These are phyloP conservation scores for Lepidostoma basale DNA, from an alignment of 1,140 invertebrate genomes.

Conservation along the genomic window DNA sequence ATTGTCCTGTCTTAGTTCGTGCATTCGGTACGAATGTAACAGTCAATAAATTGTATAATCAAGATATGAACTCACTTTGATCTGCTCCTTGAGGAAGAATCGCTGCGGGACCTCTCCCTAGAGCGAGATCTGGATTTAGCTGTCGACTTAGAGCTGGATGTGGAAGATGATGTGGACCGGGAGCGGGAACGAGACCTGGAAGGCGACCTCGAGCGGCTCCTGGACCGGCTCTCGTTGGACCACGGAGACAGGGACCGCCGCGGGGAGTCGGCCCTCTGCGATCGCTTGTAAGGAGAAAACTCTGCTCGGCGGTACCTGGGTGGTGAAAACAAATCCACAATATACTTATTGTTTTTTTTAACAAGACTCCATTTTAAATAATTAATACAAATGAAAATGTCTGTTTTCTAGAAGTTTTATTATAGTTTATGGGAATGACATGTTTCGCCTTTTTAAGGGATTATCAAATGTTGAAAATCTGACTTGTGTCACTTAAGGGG, in stretches of 20 bases:
- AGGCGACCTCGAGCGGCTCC: conserved; percentile 55
- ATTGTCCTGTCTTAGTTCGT: too few species aligned
- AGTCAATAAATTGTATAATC: too few species aligned
- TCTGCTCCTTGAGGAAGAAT: conserved; percentile 21
- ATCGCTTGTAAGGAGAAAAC: conserved; percentile 29
- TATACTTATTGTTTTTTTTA: too few species aligned
- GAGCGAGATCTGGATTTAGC: conserved; percentile 48
- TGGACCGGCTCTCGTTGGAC: conserved; percentile 49
- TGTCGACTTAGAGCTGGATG: conserved; percentile 38
- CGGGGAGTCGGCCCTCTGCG: conserved; percentile 50
- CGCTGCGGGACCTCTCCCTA: conserved; percentile 46
- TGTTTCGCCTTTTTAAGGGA: too few species aligned
- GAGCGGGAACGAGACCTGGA: conserved; percentile 55
- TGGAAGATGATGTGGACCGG: conserved; percentile 49
- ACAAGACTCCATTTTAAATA: too few species aligned
- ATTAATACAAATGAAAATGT: too few species aligned
- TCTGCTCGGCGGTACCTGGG: conserved; percentile 26
- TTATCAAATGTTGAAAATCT: too few species aligned
- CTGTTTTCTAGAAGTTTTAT: too few species aligned
- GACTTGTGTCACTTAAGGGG: too few species aligned
- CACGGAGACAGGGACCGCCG: conserved; percentile 53
- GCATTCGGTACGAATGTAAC: too few species aligned
- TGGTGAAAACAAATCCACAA: too few species aligned
- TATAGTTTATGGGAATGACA: too few species aligned
- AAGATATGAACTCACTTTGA: background rate